Base-by-base conservation (phyloP, 2,888 invertebrate species). In the Gymnoscelis rufifasciata region DNA sequence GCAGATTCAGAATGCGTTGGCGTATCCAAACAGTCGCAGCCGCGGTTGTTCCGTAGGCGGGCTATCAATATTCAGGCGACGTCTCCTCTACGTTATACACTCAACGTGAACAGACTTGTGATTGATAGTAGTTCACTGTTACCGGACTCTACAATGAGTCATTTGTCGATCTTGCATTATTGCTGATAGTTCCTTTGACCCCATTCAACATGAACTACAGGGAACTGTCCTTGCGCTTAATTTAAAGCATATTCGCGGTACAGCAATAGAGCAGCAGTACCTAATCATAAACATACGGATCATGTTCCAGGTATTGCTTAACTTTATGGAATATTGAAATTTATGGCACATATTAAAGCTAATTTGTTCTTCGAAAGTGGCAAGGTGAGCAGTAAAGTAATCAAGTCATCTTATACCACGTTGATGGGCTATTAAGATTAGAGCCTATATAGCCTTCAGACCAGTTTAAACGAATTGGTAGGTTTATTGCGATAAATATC, bases 151-250 rank as follows among this genome's bases (percentile, higher is more conserved):
- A 76, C 71, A 59, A 62, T 87, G 86, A 87, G 62, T 87, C 83
- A 86, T 56, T 66, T 71, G 19, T 73, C 73, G 75, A 74, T 75
- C 76, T 73, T 71, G 71, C 71, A 74, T 75, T 73, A 74, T 62
- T 60, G 67, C 62, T 70, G 74, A 78, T 80, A 75, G 75, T 76
- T 82, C 78, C 78, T 83, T 79, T 86, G 80, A 83, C 86, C 82
- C 76, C 73, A 78, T 81, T 81, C 69, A 73, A 67, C 60, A 71
- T 68, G 76, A 76, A 74, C 77, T 78, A 74, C 75, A 75, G 19
- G 19, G 19, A 63, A 74, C 71, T 76, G 79, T 78, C 83, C 84
- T 86, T 81, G 83, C 70, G 70, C 83, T 79, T 71, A 77, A 79
- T 83, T 78, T 66, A 60, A 68, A 71, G 60, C 67, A 70, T 66